Evolutionary conservation across 2,797 vertebrate species (phyloP).

Genomic region (Melanotaenia parkinsoni): DNA sequence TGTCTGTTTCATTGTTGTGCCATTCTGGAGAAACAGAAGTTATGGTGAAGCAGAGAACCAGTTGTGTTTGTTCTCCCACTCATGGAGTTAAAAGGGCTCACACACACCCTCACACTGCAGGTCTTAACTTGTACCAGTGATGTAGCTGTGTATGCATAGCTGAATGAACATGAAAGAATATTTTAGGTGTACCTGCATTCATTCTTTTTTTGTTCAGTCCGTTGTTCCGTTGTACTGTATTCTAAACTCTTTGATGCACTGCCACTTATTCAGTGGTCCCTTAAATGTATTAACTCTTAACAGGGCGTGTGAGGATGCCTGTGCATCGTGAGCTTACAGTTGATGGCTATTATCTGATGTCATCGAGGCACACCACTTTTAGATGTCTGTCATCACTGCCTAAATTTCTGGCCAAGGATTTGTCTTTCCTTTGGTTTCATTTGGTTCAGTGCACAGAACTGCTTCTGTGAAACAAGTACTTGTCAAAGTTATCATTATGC

Average conservation of each 20-base stretch:
- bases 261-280: slow-evolving; percentile 38
- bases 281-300: slow-evolving; percentile 42
- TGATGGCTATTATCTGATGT: slow-evolving; percentile 43
- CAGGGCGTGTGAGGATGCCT: slow-evolving; percentile 18
- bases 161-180: slow-evolving; percentile 36
- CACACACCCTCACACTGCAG: slow-evolving; percentile 58
- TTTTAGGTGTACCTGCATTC: slow-evolving; percentile 22
- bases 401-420: not conserved
- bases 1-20: slow-evolving; percentile 34
- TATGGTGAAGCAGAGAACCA: slow-evolving; percentile 22
- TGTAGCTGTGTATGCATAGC: slow-evolving; percentile 23
- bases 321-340: slow-evolving; percentile 18
- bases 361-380: not conserved
- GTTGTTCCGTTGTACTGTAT: not conserved
- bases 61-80: slow-evolving; percentile 54
- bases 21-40: slow-evolving; percentile 38
- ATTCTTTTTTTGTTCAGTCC: slow-evolving; percentile 23
- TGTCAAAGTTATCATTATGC: not conserved
- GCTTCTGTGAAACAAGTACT: not conserved
- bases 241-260: slow-evolving; percentile 1
- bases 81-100: slow-evolving; percentile 24
- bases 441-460: slow-evolving; percentile 1
- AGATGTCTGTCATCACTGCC: not conserved
- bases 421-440: slow-evolving; percentile 2
- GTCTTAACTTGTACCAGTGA: slow-evolving; percentile 54